These are phyloP conservation scores for Lineus longissimus DNA, from an alignment of 1,140 invertebrate species.

Conservation along the genomic window DNA sequence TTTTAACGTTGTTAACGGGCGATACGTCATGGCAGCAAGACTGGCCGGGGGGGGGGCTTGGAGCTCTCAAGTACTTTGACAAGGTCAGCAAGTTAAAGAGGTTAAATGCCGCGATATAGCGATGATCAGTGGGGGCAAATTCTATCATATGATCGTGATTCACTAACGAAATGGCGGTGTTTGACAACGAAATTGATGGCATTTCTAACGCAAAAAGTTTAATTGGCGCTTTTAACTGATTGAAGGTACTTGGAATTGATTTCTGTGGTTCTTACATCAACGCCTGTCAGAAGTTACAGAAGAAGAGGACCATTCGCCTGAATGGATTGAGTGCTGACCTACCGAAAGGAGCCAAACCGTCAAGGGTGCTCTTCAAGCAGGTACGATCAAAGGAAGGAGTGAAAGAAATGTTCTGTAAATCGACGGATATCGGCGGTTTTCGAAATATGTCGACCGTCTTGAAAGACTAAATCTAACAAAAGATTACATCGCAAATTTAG, in stretches of 20 bases:
- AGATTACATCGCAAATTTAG: neutral
- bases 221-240: too few species aligned
- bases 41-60: too few species aligned
- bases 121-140: too few species aligned
- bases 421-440: neutral
- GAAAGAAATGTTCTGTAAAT: neutral
- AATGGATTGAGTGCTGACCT: conserved; percentile 14
- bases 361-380: conserved; percentile 44
- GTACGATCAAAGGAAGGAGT: conserved; percentile 22
- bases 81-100: too few species aligned
- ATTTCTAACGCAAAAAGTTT: too few species aligned
- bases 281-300: conserved; percentile 23
- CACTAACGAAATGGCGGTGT: too few species aligned
- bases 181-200: too few species aligned
- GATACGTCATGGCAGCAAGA: too few species aligned
- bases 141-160: too few species aligned
- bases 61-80: too few species aligned
- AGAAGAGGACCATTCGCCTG: neutral
- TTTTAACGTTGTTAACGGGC: too few species aligned
- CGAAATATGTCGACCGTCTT: neutral
- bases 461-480: neutral
- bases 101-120: too few species aligned
- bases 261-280: conserved; percentile 36
- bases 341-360: conserved; percentile 15
- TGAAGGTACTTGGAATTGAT: conserved; percentile 44